A percentile compares a stretch with the other conserved stretches of the same genome.
These are phyloP conservation scores for Alces alces DNA, from an alignment of 2,113 vertebrate species.

Conservation along the genomic window DNA sequence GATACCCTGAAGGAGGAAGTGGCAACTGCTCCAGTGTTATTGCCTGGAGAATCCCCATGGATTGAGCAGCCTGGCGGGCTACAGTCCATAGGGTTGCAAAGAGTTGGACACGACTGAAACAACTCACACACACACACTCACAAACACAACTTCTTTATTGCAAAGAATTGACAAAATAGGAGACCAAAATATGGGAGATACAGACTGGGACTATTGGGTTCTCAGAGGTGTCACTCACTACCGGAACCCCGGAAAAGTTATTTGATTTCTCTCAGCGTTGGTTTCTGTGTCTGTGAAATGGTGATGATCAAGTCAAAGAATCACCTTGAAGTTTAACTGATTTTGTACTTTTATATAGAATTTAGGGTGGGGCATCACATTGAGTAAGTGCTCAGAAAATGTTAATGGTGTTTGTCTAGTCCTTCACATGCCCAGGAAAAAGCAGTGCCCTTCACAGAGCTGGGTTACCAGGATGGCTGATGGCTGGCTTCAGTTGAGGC, in stretches of 20 bases:
- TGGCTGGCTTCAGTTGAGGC: neutral
- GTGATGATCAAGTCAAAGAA: neutral
- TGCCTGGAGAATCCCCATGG: neutral
- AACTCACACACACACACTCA: neutral
- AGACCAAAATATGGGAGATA: neutral
- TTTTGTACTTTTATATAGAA: neutral
- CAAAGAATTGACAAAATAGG: neutral
- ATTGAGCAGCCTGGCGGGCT: neutral
- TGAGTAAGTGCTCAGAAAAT: neutral
- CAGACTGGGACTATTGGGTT: neutral
- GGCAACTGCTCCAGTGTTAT: neutral
- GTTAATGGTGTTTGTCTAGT: neutral
- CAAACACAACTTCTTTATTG: neutral
- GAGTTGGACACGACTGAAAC: neutral
- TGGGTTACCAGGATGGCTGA: neutral
- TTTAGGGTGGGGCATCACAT: neutral
- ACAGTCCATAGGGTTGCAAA: neutral
- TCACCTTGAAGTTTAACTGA: neutral
- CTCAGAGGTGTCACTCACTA: neutral
- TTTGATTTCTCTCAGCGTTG: neutral
- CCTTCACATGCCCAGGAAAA: neutral
- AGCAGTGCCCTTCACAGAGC: neutral
- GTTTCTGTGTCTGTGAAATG: neutral
- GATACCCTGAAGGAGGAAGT: neutral
- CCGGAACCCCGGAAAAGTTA: neutral